Conservation (phyloP, 2,888 invertebrate genomes). For the Synergus gifuensis region DNA sequence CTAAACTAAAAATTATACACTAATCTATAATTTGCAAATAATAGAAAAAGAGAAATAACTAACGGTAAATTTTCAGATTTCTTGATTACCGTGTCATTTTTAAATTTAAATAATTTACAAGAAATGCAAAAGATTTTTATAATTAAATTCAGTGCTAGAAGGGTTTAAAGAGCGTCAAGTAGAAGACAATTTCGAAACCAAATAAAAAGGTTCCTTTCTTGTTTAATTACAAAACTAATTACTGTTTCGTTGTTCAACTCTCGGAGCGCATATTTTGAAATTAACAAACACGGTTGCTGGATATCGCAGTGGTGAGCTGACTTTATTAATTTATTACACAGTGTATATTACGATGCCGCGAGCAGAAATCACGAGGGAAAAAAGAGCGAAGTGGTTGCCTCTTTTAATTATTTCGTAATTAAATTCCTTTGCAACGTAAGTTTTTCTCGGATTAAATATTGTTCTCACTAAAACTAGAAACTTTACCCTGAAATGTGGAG, state of each 20-base stretch:
- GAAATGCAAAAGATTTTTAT: conserved; percentile 2
- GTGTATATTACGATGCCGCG: conserved; percentile 65
- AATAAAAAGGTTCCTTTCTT: conserved; percentile 48
- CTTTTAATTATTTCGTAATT: conserved; percentile 74
- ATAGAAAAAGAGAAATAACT: conserved; percentile 39
- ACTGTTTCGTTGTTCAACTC: conserved; percentile 51
- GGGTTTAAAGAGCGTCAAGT: conserved; percentile 45
- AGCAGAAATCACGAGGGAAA: conserved; percentile 54
- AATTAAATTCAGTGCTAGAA: neutral
- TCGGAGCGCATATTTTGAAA: conserved; percentile 59
- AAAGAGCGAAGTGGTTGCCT: conserved; percentile 58
- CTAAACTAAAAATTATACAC: neutral
- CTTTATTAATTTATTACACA: conserved; percentile 75
- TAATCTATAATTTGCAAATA: neutral
- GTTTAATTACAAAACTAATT: conserved; percentile 73
- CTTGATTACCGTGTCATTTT: too few relatives aligned
- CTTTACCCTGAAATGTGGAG: conserved; percentile 43
- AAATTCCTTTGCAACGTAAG: conserved; percentile 56
- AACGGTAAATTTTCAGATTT: conserved; percentile 34
- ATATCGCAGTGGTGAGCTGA: conserved; percentile 64
- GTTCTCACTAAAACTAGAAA: conserved; percentile 11
- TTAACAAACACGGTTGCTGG: conserved; percentile 62
- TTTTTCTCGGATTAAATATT: conserved; percentile 58
- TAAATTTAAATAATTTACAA: conserved; percentile 32
- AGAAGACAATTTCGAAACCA: conserved; percentile 49